Evolutionary conservation across 2,797 vertebrate species (phyloP).

Genomic region (Hippoglossus hippoglossus): DNA sequence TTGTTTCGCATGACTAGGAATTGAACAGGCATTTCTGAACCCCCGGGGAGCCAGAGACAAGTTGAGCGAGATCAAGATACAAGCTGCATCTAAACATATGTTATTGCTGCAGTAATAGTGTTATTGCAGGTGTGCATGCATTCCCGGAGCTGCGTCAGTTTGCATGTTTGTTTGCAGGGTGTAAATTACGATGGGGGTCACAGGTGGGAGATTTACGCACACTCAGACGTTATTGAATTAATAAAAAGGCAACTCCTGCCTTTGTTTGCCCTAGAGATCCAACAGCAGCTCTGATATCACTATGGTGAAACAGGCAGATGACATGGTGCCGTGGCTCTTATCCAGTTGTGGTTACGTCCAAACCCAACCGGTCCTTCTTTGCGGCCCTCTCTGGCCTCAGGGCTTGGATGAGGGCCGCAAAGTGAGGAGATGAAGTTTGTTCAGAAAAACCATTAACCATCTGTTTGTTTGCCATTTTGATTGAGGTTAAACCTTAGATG

Average conservation of each 20-base stretch:
- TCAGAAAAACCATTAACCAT: conserved; percentile 21
- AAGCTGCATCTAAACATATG: conserved; percentile 55
- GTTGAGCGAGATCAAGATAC: conserved; percentile 48
- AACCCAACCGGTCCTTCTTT: conserved; percentile 37
- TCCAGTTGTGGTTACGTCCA: conserved; percentile 57
- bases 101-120: conserved; percentile 42
- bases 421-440: conserved; percentile 16
- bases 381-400: conserved; percentile 25
- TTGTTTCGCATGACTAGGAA: conserved; percentile 75
- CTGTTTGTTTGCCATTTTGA: conserved; percentile 7
- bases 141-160: conserved; percentile 15
- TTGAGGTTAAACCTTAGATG: conserved; percentile 3
- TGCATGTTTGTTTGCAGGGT: conserved; percentile 13
- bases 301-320: conserved; percentile 55
- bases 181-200: conserved; percentile 30
- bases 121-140: conserved; percentile 37
- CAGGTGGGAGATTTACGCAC: conserved; percentile 41
- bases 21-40: conserved; percentile 67
- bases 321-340: conserved; percentile 42
- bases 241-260: conserved; percentile 63
- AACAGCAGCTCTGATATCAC: conserved; percentile 45
- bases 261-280: conserved; percentile 72
- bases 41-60: conserved; percentile 51
- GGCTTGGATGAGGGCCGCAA: conserved; percentile 23
- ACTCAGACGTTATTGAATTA: conserved; percentile 61